Conservation (phyloP, 2,113 vertebrate genomes). For the Furnarius figulus region DNA sequence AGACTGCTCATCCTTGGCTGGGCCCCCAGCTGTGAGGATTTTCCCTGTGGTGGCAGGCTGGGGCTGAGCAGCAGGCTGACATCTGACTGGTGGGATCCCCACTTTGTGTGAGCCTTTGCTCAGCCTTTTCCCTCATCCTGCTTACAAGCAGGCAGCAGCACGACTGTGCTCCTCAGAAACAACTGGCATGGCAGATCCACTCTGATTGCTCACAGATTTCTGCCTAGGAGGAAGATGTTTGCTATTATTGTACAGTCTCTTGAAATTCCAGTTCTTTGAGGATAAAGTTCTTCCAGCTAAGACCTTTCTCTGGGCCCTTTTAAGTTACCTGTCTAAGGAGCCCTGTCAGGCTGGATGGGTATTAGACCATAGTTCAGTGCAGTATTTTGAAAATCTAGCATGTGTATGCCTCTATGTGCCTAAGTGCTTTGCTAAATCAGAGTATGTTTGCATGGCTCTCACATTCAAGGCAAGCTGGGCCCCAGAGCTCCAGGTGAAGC, state of each 20-base stretch:
- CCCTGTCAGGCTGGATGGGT: neutral
- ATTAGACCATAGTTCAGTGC: neutral
- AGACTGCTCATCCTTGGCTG: neutral
- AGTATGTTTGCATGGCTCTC: neutral
- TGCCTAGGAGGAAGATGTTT: neutral
- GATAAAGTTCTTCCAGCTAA: neutral
- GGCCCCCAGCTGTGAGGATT: neutral
- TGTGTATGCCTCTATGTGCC: neutral
- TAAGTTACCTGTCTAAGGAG: neutral
- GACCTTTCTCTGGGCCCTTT: neutral
- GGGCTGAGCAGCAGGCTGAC: neutral
- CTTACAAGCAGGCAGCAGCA: neutral
- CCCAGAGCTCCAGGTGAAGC: neutral
- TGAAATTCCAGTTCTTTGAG: neutral
- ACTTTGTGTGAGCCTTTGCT: rapidly evolving
- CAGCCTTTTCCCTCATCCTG: neutral
- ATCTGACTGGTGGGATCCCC: rapidly evolving
- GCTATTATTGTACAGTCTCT: neutral
- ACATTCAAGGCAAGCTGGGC: neutral
- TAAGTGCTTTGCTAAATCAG: neutral
- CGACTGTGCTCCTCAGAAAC: rapidly evolving
- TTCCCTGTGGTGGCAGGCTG: neutral
- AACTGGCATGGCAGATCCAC: neutral
- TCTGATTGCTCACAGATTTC: slow-evolving; percentile 2
- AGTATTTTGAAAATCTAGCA: neutral